These are phyloP conservation scores for Furnarius figulus DNA, from an alignment of 2,113 vertebrate species.

Conservation along the genomic window DNA sequence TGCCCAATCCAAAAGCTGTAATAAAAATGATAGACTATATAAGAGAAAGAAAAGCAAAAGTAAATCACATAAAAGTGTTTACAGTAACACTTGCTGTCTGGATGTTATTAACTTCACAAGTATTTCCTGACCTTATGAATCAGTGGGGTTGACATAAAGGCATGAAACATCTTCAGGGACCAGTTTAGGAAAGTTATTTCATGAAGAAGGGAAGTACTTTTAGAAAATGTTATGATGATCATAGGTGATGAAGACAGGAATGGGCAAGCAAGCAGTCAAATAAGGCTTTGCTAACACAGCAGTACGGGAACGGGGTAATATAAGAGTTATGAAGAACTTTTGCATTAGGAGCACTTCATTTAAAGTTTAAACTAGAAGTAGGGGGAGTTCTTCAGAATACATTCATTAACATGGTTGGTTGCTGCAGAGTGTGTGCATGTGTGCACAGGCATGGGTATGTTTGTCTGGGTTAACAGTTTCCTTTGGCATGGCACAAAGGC, in stretches of 20 bases:
- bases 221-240: background rate
- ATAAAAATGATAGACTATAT: background rate
- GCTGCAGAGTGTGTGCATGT: background rate
- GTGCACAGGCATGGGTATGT: fast-evolving
- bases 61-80: background rate
- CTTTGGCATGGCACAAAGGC: background rate
- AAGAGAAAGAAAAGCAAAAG: background rate
- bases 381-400: background rate
- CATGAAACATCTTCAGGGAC: background rate
- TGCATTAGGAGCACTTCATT: background rate
- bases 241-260: background rate
- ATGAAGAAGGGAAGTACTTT: background rate
- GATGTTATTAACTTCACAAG: background rate
- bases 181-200: background rate
- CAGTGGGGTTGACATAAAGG: background rate
- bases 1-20: background rate
- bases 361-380: background rate
- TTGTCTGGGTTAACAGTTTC: background rate
- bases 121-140: background rate
- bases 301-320: background rate
- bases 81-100: background rate
- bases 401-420: background rate
- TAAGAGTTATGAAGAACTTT: background rate
- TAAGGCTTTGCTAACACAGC: background rate
- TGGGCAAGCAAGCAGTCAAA: background rate